Percentiles rank a stretch among this genome's conserved stretches.
These are phyloP conservation scores for Zeus faber DNA, from an alignment of 2,113 vertebrate species.

Conservation along the genomic window DNA sequence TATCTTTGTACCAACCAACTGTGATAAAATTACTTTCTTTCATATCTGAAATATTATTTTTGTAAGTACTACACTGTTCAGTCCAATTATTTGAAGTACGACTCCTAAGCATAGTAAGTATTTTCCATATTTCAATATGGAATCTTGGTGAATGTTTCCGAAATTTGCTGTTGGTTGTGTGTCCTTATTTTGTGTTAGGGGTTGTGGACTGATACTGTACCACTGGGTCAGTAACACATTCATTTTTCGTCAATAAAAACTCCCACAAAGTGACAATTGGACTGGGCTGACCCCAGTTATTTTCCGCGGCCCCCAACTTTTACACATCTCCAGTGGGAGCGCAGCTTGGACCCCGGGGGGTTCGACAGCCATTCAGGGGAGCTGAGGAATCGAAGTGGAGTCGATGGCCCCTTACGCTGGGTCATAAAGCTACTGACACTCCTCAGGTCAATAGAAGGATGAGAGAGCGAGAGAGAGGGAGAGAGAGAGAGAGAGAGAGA, in stretches of 20 bases:
- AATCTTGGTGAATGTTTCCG: too few relatives aligned
- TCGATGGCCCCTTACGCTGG: slow-evolving; percentile 15
- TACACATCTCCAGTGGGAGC: slow-evolving; percentile 5
- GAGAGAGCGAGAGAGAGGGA: neutral
- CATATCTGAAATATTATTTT: too few relatives aligned
- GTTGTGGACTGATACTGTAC: neutral
- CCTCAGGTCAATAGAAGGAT: slow-evolving; percentile 12
- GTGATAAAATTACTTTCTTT: too few relatives aligned
- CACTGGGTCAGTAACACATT: slow-evolving; percentile 2
- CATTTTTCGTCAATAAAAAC: neutral
- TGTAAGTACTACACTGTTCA: too few relatives aligned
- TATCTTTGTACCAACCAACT: too few relatives aligned
- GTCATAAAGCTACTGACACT: slow-evolving; percentile 22
- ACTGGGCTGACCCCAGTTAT: slow-evolving; percentile 20
- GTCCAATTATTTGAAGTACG: too few relatives aligned
- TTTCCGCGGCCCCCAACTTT: slow-evolving; percentile 8
- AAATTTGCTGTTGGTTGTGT: neutral
- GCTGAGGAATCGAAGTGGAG: slow-evolving; percentile 14
- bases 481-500: neutral
- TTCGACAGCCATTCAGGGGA: slow-evolving; percentile 7
- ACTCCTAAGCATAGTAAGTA: too few relatives aligned
- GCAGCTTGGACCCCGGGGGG: neutral
- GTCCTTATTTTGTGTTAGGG: neutral
- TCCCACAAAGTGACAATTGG: slow-evolving; percentile 8
- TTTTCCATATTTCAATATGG: too few relatives aligned